phyloP scores from a whole-genome alignment of 1,140 invertebrate species.

The Cepaea nemoralis region DNA sequence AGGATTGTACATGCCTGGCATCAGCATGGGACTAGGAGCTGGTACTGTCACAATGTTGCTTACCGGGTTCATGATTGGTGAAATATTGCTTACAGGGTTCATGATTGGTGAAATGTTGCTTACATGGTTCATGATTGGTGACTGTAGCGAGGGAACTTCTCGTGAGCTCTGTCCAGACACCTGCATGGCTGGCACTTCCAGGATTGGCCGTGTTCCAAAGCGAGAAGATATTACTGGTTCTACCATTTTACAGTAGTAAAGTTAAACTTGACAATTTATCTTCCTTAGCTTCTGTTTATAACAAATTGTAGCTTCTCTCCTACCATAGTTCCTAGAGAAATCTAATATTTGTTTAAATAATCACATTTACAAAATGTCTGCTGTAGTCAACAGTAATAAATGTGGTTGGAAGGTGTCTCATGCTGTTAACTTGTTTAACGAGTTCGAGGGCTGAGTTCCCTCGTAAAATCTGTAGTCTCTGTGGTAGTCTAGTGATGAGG shows the following conservation, averaged over 20 bases:
- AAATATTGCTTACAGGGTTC: background rate
- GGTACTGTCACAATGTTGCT: background rate
- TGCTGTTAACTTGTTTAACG: too few species aligned
- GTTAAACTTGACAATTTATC: too few species aligned
- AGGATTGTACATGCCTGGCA: background rate
- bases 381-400: too few species aligned
- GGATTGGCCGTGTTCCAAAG: constrained; percentile 45
- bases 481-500: too few species aligned
- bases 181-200: constrained; percentile 47
- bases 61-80: background rate
- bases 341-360: too few species aligned
- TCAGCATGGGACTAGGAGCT: constrained; percentile 11
- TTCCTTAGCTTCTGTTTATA: too few species aligned
- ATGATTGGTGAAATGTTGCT: background rate
- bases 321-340: too few species aligned
- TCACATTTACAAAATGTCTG: too few species aligned
- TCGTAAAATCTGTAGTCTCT: too few species aligned
- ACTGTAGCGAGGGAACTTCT: constrained; percentile 35
- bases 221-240: constrained; percentile 49
- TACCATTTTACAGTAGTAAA: constrained; percentile 34
- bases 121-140: background rate
- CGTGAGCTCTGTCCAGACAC: background rate
- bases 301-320: too few species aligned
- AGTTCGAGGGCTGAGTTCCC: too few species aligned
- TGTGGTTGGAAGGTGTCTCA: too few species aligned